These are phyloP conservation scores for Pangasius sanitwongsei DNA, from an alignment of 2,797 vertebrate genomes.

Conservation along the genomic window DNA sequence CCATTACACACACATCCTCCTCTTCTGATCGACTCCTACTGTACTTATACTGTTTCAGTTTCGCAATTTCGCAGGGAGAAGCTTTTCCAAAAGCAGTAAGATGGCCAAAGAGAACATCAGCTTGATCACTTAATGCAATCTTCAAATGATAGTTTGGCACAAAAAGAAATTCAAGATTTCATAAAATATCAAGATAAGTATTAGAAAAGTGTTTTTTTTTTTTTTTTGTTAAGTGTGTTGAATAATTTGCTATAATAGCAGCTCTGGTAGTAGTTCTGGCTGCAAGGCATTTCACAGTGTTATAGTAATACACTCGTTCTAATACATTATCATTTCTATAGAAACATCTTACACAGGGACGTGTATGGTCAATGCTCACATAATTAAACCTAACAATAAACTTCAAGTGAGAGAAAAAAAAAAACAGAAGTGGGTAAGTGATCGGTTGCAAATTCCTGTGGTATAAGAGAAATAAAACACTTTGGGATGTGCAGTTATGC, in stretches of 20 bases:
- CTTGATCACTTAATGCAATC: background rate
- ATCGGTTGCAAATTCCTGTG: background rate
- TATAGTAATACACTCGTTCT: background rate
- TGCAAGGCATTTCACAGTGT: background rate
- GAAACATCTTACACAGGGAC: background rate
- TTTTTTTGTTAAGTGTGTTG: background rate
- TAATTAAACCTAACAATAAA: background rate
- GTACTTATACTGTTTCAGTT: background rate
- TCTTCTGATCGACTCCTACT: background rate
- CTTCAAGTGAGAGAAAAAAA: background rate
- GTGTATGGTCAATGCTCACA: background rate
- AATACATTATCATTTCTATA: background rate
- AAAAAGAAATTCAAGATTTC: background rate
- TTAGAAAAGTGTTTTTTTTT: background rate
- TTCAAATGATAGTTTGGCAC: background rate
- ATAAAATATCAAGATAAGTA: background rate
- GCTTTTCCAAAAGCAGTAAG: background rate
- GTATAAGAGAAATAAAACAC: background rate
- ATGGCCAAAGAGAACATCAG: background rate
- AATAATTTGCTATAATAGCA: background rate
- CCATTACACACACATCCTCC: background rate
- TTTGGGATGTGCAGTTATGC: background rate
- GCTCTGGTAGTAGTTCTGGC: background rate
- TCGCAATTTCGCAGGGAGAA: background rate
- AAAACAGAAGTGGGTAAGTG: no score